Base-by-base conservation (phyloP, 2,113 vertebrate genomes). In the Dryoscopus gambensis region DNA sequence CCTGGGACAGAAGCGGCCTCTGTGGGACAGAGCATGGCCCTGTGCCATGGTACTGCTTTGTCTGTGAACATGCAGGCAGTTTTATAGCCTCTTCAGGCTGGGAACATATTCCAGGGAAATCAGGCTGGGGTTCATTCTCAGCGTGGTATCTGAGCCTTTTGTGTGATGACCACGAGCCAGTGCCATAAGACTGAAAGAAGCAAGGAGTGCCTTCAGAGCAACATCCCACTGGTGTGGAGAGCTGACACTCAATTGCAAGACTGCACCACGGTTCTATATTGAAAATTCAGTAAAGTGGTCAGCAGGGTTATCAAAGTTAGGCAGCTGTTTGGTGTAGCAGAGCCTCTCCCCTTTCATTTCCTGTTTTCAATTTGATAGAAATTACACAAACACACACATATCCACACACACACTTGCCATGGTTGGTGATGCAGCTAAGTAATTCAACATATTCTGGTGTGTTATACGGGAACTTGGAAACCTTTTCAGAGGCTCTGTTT, bases 81-180 rank as follows among this genome's bases (percentile, higher is more conserved):
- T 65, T 80, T 39, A 33, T 16, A 86, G 30, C 55, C n/a, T 60
- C 59, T 30, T 60, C 75, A 73, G 84, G 35, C 70, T 47, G 71
- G 15, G 57, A 75, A 35, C 35, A 31, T 17, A 16, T 39, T 63
- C 57, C 63, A 77, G 52, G 42, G 55, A 90, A 80, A 70, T 50
- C n/a, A 77, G 71, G 25, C 12, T 85, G 85, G 46, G 65, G 31
- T 12, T 90, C 46, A 35, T 50, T 37, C 1, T 0, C 17, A 52
- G 8, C 1, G 0, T 1, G 3, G 8, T 25, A 9, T 40, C 79
- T 59, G 46, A 63, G 33, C 16, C 17, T 18, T 75, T n/a, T 76
- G 64, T 17, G 21, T 23, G 49, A 28, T 15, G 70, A 23, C 30
- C 7, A 8, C 1, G 5, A 33, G 40, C 24, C 47, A 35, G 23